These are phyloP conservation scores for Machimus rusticus DNA, from an alignment of 2,888 invertebrate species.

Conservation along the genomic window DNA sequence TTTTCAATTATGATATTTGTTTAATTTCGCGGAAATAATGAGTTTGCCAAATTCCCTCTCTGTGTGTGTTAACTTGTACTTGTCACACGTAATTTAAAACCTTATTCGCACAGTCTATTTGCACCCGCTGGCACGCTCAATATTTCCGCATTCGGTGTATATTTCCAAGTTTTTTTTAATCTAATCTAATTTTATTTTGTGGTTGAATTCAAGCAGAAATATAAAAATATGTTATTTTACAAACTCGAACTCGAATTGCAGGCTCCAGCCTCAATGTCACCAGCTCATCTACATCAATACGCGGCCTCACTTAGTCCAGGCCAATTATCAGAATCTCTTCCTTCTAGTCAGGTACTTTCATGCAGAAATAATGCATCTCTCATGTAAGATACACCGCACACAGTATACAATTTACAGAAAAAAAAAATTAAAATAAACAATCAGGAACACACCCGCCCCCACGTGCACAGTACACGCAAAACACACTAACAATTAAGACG, in stretches of 20 bases:
- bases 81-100: not conserved
- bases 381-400: conserved; percentile 6
- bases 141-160: conserved; percentile 6
- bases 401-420: conserved; percentile 1
- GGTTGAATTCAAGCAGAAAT: conserved; percentile 16
- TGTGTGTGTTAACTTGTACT: not conserved
- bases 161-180: not conserved
- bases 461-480: not conserved
- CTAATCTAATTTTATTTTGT: not conserved
- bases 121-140: not conserved
- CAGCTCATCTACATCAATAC: conserved; percentile 83
- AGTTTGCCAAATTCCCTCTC: not conserved
- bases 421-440: not conserved
- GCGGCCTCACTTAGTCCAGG: conserved; percentile 69
- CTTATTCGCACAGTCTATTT: not conserved
- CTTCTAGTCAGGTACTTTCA: conserved; percentile 77
- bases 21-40: not conserved
- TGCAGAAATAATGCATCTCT: conserved; percentile 25
- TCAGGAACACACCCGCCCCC: not conserved
- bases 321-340: conserved; percentile 78
- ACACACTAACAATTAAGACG: not conserved
- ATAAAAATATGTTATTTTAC: conserved; percentile 1
- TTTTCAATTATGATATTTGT: not conserved
- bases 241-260: conserved; percentile 60
- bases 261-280: conserved; percentile 93